Evolutionary conservation across 2,113 vertebrate genomes (phyloP), one percentile per base, ranked within the genome.

Genomic region (Hypanus sabinus): DNA sequence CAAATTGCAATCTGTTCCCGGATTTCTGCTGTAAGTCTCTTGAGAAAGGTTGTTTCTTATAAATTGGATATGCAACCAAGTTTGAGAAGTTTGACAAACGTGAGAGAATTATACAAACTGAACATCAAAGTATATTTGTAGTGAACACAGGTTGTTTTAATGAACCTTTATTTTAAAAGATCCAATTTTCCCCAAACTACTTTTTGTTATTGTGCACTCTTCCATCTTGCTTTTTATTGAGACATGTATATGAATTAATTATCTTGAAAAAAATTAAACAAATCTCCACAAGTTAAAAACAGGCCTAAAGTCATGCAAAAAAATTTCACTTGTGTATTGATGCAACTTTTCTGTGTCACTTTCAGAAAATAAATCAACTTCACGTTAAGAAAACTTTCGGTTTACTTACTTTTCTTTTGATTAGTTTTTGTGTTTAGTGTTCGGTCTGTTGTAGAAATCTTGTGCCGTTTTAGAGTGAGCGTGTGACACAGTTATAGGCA

Each of bases 401-500:
- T 93, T 70, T 93, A 93, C 90, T 93, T 93, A 93, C 90, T 93
- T 93, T 93, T 73, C 70, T 93, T 71, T 93, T 38, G 70, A 70
- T 73, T 71, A 73, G 65, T 71, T 10, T 93, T 93, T 93, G 90
- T 71, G 38, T 93, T 93, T 46, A 93, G 90, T 93, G 38, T 71
- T 93, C 90, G 70, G 65, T 73, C 90, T 73, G 60, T 90, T 90
- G 90, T 22, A 93, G 90, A 93, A 93, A 93, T 73, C 90, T 93
- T 93, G 90, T 93, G 90, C 90, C 68, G 90, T 27, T 38, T 73
- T 70, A 93, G 20, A 93, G 33, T 55, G 62, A 93, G 90, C 10
- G 90, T 73, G 33, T 71, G 90, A 73, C 38, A 73, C 90, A 93
- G 90, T 93, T 93, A 93, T 93, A 93, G 90, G 90, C 20, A 70